These are phyloP conservation scores for Drosophila elegans DNA, from an alignment of 1,140 invertebrate genomes.

Conservation along the genomic window DNA sequence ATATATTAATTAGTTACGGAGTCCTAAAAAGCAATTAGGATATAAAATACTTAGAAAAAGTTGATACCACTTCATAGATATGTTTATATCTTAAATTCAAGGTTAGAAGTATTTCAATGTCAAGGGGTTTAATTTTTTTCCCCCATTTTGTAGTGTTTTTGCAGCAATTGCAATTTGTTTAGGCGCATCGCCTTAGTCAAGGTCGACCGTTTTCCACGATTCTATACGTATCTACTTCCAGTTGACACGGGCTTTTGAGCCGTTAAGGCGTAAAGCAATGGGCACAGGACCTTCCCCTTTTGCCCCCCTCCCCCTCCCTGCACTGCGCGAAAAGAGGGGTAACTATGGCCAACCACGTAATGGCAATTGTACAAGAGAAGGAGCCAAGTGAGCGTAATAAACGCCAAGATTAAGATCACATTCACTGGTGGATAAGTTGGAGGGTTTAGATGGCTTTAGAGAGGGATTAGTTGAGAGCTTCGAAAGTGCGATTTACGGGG, in stretches of 20 bases:
- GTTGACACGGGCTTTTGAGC: slow-evolving; percentile 49
- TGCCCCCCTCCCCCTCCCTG: background rate
- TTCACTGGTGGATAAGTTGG: slow-evolving; percentile 18
- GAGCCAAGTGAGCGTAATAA: slow-evolving; percentile 78
- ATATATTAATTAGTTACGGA: too few relatives aligned
- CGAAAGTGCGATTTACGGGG: background rate
- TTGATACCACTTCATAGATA: too few relatives aligned
- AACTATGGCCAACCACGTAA: slow-evolving; percentile 50
- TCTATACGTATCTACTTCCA: slow-evolving; percentile 19
- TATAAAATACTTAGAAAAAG: too few relatives aligned
- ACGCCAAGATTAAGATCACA: slow-evolving; percentile 71
- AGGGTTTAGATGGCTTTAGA: slow-evolving; percentile 1
- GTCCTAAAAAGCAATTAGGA: too few relatives aligned
- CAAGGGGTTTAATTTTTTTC: background rate
- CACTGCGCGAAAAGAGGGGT: slow-evolving; percentile 4
- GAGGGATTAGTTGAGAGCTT: background rate
- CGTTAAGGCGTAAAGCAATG: slow-evolving; percentile 65
- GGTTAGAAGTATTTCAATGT: too few relatives aligned
- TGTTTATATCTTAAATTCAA: too few relatives aligned
- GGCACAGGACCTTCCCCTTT: slow-evolving; percentile 31
- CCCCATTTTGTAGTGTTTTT: slow-evolving; percentile 5
- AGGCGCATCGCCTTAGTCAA: slow-evolving; percentile 51
- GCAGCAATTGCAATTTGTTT: slow-evolving; percentile 53
- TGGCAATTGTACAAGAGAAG: slow-evolving; percentile 50
- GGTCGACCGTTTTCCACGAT: slow-evolving; percentile 31